Percentiles rank a stretch among this genome's conserved stretches.
These are phyloP conservation scores for Prochilodus magdalenae DNA, from an alignment of 2,113 vertebrate species.

Conservation along the genomic window DNA sequence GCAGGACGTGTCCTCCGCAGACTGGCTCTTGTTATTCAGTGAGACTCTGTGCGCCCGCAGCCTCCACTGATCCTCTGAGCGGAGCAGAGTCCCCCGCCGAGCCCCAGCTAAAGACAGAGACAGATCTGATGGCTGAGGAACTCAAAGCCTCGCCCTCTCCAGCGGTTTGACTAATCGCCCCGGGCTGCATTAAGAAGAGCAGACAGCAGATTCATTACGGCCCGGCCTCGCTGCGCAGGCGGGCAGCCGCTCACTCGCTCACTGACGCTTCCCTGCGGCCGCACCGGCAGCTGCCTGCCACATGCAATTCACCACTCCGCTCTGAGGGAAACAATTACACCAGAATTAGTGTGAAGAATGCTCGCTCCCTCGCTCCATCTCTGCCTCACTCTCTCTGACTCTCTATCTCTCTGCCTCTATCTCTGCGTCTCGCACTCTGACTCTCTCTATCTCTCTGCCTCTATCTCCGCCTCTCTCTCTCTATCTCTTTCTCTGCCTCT, in stretches of 20 bases:
- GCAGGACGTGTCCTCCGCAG: background rate
- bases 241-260: slow-evolving; percentile 24
- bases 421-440: background rate
- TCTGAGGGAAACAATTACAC: slow-evolving; percentile 68
- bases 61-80: background rate
- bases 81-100: background rate
- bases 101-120: slow-evolving; percentile 21
- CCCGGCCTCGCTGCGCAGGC: slow-evolving; percentile 38
- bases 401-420: too few relatives aligned
- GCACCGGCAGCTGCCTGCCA: slow-evolving; percentile 47
- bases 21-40: background rate
- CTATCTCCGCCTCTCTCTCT: slow-evolving; percentile 1
- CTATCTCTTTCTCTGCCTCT: background rate
- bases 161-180: slow-evolving; percentile 63
- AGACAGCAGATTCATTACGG: slow-evolving; percentile 58
- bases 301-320: slow-evolving; percentile 51
- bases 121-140: background rate
- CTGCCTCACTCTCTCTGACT: background rate
- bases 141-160: slow-evolving; percentile 34
- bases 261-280: slow-evolving; percentile 55
- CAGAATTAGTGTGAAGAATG: slow-evolving; percentile 62
- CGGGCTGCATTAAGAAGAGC: slow-evolving; percentile 52
- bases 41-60: background rate
- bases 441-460: background rate
- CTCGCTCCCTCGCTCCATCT: background rate